A percentile compares a stretch with the other conserved stretches of the same genome.
These are phyloP conservation scores for Pterocles burchelli DNA, from an alignment of 2,113 vertebrate genomes.

Conservation along the genomic window DNA sequence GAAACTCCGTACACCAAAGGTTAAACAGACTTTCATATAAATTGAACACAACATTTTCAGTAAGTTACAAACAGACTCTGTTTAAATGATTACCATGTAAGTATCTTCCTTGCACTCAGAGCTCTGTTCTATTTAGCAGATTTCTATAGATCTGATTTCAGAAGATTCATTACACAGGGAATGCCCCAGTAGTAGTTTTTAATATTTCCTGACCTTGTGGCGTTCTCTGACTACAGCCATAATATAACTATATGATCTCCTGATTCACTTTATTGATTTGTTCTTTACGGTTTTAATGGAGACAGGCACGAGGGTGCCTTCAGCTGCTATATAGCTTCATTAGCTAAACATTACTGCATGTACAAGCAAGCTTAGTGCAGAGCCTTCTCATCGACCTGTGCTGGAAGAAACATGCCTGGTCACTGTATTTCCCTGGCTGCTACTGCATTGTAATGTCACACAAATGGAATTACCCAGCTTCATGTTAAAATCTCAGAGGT, in stretches of 20 bases:
- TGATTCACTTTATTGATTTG: conserved; percentile 24
- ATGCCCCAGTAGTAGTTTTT: neutral
- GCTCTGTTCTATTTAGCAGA: neutral
- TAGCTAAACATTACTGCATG: neutral
- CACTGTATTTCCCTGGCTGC: neutral
- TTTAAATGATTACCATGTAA: neutral
- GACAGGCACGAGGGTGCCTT: neutral
- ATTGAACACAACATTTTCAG: neutral
- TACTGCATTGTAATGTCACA: accelerated
- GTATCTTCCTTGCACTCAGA: neutral
- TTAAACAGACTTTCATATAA: neutral
- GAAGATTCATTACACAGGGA: neutral
- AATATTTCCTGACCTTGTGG: conserved; percentile 19
- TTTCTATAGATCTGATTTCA: neutral
- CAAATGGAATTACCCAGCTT: accelerated
- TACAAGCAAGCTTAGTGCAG: neutral
- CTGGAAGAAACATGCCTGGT: neutral
- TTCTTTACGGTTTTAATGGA: neutral
- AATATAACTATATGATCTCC: neutral
- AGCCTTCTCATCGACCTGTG: neutral
- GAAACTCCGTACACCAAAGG: neutral
- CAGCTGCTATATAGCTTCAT: neutral
- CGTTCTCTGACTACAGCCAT: neutral
- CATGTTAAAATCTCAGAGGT: neutral
- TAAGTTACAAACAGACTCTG: neutral